Conservation (phyloP, 2,113 vertebrate genomes). For the Bos indicus region DNA sequence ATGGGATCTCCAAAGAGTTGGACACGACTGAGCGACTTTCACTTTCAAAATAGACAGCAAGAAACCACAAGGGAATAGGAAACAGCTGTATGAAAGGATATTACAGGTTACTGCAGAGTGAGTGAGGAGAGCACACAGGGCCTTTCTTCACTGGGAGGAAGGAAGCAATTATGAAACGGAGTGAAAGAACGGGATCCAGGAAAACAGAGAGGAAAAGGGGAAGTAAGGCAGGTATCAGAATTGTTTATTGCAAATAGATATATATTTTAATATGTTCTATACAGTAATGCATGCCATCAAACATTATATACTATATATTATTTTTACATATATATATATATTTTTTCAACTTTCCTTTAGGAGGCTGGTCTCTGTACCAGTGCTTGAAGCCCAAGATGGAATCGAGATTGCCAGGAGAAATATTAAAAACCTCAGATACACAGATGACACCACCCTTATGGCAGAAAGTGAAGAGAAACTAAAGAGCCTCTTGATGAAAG, state of each 20-base stretch:
- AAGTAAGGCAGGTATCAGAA: background rate
- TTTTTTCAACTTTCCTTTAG: background rate
- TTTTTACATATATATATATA: background rate
- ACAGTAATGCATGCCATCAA: background rate
- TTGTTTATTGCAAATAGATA: background rate
- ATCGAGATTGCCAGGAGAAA: background rate
- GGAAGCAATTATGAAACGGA: background rate
- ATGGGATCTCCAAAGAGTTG: background rate
- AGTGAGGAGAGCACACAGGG: background rate
- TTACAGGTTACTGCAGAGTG: background rate
- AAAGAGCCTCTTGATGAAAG: background rate
- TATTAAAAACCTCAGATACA: background rate
- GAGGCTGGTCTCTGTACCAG: background rate
- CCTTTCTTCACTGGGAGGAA: background rate
- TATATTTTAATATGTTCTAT: background rate
- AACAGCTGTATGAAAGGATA: background rate
- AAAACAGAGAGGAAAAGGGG: background rate
- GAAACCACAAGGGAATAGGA: background rate
- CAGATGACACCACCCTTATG: background rate
- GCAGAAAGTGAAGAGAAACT: background rate
- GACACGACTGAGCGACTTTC: background rate
- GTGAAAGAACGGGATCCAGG: background rate
- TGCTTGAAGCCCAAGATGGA: background rate
- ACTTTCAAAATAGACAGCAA: background rate
- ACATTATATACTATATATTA: background rate